Base-by-base conservation (phyloP, 2,113 vertebrate species). In the Donacobius atricapilla region DNA sequence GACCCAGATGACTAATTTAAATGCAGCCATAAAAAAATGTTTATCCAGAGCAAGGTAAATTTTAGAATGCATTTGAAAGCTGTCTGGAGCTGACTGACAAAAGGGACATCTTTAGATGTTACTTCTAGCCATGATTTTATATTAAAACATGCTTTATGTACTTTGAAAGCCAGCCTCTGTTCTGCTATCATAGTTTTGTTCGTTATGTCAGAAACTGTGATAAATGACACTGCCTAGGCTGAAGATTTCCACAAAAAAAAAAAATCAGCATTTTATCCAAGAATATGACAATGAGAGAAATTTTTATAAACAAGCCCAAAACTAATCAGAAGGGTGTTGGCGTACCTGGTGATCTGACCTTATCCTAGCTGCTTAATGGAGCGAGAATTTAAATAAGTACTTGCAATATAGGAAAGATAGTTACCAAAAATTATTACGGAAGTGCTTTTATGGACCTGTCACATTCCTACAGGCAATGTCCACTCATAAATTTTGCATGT, bases 61-160 rank as follows among this genome's bases (percentile, higher is more conserved):
- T 65, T 90, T 85, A 71, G 44, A 89, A 94, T 63, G 15, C 27
- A 40, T 87, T 84, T 70, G 35, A 87, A 97, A 95, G 48, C 13
- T 79, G 39, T 58, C 18, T 88, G 53, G 83, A 91, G 48, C 70
- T 82, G 76, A 79, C 48, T 63, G 15, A 83, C 22, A 53, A 71
- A 82, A 78, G 19, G 21, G 89, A 53, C 11, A 21, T n/a, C 20
- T 87, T 58, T 18, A 89, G 89, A 79, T 44, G 10, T 13, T 90
- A 75, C 40, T 6, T 25, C 33, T 77, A 71, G 44, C 57, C 71
- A 51, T 18, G 22, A 40, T 23, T 22, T 84, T 40, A 82, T 78
- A 61, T 89, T 87, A 87, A 88, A 97, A 58, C 44, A 45, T 6
- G 31, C 64, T 94, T 94, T 58, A 72, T 79, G 15, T 56, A 30